phyloP scores from a whole-genome alignment of 2,888 invertebrate species.

The Drosophila meridiana region DNA sequence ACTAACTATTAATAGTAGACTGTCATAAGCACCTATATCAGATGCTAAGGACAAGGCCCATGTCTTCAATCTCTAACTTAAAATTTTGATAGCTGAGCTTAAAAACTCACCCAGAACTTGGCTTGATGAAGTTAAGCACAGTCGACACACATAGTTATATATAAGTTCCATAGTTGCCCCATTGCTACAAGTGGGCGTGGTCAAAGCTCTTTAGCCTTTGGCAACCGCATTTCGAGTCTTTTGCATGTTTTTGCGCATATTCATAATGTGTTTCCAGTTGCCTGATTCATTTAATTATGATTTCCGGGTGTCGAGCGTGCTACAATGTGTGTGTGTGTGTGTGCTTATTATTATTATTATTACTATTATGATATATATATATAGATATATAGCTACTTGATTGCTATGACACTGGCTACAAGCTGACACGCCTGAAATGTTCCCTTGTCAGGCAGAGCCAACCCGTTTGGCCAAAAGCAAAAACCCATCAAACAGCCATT shows the following conservation, averaged over 20 bases:
- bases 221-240: neutral
- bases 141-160: neutral
- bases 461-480: conserved; percentile 20
- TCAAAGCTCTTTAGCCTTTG: neutral
- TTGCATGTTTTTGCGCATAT: conserved; percentile 14
- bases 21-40: neutral
- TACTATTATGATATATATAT: conserved; percentile 1
- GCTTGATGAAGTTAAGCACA: neutral
- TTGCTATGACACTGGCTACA: conserved; percentile 49
- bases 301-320: conserved; percentile 56
- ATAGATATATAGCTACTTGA: conserved; percentile 57
- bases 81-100: neutral
- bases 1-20: neutral
- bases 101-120: neutral
- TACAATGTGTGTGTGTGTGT: conserved; percentile 12
- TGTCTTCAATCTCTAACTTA: neutral
- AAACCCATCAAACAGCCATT: conserved; percentile 64
- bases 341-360: conserved; percentile 29
- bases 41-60: neutral
- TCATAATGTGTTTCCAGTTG: conserved; percentile 61
- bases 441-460: neutral
- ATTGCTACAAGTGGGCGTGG: neutral
- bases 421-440: conserved; percentile 27
- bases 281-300: conserved; percentile 75
- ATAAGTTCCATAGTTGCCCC: neutral